Evolutionary conservation across 2,113 vertebrate species (phyloP).

Genomic region (Festucalex cinctus): DNA sequence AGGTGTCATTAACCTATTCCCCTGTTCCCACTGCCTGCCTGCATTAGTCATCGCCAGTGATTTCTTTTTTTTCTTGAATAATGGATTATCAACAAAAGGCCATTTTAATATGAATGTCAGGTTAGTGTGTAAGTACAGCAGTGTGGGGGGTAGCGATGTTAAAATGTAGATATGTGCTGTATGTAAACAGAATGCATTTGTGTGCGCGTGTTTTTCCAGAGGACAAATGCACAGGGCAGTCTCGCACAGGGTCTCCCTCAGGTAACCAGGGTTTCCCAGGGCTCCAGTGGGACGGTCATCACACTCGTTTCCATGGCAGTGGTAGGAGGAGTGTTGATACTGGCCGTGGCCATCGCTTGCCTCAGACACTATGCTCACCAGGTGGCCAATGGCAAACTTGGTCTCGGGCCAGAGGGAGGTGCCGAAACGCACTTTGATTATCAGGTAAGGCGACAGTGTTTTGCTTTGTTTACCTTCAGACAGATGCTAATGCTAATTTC

Average conservation of each 20-base stretch:
- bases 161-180: neutral
- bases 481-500: neutral
- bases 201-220: conserved; percentile 53
- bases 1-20: conserved; percentile 51
- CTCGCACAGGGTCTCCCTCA: conserved; percentile 64
- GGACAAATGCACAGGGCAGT: conserved; percentile 65
- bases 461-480: neutral
- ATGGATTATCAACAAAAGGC: conserved; percentile 5
- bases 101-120: neutral
- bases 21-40: conserved; percentile 11
- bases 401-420: conserved; percentile 90
- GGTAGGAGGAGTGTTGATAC: conserved; percentile 80
- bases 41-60: conserved; percentile 8
- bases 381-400: conserved; percentile 84
- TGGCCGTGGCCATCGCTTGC: conserved; percentile 78
- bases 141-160: neutral
- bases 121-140: neutral
- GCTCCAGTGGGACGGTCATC: conserved; percentile 84
- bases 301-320: conserved; percentile 87
- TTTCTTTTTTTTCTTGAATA: neutral
- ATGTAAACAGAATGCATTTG: neutral
- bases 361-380: conserved; percentile 83
- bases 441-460: conserved; percentile 80
- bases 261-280: conserved; percentile 69
- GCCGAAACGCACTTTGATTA: conserved; percentile 91